Evolutionary conservation across 1,140 invertebrate species (phyloP).

Genomic region (Pogonognathellus flavescens): DNA sequence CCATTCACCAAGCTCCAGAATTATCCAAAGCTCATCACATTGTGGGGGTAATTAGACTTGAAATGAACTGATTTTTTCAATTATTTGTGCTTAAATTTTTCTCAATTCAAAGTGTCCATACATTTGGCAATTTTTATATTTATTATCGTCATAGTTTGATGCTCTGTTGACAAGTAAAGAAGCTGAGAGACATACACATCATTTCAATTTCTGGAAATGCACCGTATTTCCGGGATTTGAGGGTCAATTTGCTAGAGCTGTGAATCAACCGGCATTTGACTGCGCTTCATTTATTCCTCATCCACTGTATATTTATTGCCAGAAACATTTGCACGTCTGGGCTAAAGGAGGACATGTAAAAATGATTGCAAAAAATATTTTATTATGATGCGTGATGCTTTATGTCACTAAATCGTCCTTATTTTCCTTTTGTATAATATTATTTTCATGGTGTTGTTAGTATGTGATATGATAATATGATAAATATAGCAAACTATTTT

Average conservation of each 20-base stretch:
- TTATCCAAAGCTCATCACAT: neutral
- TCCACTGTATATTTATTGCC: constrained; percentile 5
- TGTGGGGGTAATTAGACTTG: constrained; percentile 16
- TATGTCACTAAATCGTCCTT: too few relatives aligned
- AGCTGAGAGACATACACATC: constrained; percentile 49
- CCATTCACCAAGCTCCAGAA: neutral
- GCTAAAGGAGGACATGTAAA: constrained; percentile 15
- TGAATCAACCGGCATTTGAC: constrained; percentile 36
- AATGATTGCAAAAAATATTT: too few relatives aligned
- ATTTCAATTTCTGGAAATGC: constrained; percentile 50
- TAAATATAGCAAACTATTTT: neutral
- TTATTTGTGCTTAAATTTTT: neutral
- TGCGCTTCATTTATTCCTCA: constrained; percentile 4
- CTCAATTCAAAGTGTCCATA: neutral
- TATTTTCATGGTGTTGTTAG: too few relatives aligned
- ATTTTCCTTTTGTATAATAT: neutral
- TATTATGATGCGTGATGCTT: too few relatives aligned
- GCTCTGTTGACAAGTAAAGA: neutral
- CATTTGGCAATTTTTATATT: neutral
- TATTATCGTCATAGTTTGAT: neutral
- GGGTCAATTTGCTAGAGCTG: constrained; percentile 31
- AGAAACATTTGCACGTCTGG: constrained; percentile 32
- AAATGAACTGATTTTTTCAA: too few relatives aligned
- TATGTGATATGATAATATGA: too few relatives aligned
- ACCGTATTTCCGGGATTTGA: constrained; percentile 41